Conservation (phyloP, 2,113 vertebrate genomes). For the Haplochromis vanheusdeni region DNA sequence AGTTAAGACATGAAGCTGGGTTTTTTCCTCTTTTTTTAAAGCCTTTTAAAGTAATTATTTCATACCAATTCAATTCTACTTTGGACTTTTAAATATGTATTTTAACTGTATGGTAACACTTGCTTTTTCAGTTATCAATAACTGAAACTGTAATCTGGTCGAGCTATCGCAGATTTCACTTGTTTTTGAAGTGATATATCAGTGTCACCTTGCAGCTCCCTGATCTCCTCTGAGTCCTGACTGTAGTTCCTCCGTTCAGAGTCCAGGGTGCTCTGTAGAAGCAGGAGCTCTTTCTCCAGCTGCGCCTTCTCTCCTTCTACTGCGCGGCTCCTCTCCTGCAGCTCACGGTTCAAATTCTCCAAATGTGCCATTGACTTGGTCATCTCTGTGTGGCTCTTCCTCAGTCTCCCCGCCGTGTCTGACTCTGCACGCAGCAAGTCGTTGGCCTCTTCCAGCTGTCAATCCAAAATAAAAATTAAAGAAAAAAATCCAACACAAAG, state of each 20-base stretch:
- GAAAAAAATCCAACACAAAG: background rate
- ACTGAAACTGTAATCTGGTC: background rate
- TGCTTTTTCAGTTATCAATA: background rate
- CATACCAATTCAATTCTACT: background rate
- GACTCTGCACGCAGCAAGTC: conserved; percentile 91
- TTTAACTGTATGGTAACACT: background rate
- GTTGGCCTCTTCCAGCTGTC: conserved; percentile 91
- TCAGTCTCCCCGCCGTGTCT: conserved; percentile 87
- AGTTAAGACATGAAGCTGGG: background rate
- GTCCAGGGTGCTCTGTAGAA: conserved; percentile 88
- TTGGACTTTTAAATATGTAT: background rate
- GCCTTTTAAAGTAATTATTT: background rate
- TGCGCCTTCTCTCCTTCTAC: conserved; percentile 74
- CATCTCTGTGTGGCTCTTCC: conserved; percentile 93
- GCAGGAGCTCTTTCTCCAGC: conserved; percentile 88
- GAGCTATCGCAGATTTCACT: background rate
- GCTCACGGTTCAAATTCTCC: conserved; percentile 86
- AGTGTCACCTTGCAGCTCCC: conserved; percentile 86
- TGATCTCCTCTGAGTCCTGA: conserved; percentile 94
- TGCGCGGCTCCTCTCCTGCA: conserved; percentile 86
- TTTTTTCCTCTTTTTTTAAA: background rate
- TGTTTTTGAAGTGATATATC: too few species aligned
- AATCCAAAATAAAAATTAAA: background rate
- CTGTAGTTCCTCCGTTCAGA: conserved; percentile 88
- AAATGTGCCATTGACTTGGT: conserved; percentile 85